Evolutionary conservation across 2,888 invertebrate species (phyloP).

Genomic region (Bhutanitis thaidina): DNA sequence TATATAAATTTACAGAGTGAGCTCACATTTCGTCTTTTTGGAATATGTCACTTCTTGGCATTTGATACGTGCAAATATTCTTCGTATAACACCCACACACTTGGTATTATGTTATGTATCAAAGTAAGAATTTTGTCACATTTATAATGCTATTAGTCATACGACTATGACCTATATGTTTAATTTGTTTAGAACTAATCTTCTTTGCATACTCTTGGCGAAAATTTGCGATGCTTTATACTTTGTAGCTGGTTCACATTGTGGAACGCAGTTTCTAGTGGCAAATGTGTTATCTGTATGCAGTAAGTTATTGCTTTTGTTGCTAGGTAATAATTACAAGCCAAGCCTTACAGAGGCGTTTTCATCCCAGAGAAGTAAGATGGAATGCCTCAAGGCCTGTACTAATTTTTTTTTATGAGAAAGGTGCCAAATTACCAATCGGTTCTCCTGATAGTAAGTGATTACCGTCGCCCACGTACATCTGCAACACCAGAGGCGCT

Average conservation of each 20-base stretch:
- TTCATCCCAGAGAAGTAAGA: too few species aligned
- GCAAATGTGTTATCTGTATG: constrained; percentile 11
- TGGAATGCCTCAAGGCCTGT: too few species aligned
- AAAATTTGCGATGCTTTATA: constrained; percentile 2
- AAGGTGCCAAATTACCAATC: too few species aligned
- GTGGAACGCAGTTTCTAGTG: constrained; percentile 8
- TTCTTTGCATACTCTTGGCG: neutral
- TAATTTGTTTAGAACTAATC: neutral
- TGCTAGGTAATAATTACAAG: constrained; percentile 9
- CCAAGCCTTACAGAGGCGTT: too few species aligned
- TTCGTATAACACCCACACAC: constrained; percentile 3
- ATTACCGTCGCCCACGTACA: too few species aligned
- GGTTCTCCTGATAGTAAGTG: too few species aligned
- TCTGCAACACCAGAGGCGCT: too few species aligned
- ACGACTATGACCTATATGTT: neutral
- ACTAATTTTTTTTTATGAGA: too few species aligned
- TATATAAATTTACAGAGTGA: too few species aligned
- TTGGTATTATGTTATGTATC: constrained; percentile 4
- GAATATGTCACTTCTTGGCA: neutral
- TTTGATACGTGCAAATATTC: neutral
- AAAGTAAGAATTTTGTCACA: constrained; percentile 8
- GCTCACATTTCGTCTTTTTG: neutral
- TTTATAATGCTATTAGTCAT: neutral
- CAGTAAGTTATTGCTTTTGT: constrained; percentile 9
- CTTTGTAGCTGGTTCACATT: constrained; percentile 10